phyloP scores from a whole-genome alignment of 1,140 invertebrate species.

The Drosophila mayri region DNA sequence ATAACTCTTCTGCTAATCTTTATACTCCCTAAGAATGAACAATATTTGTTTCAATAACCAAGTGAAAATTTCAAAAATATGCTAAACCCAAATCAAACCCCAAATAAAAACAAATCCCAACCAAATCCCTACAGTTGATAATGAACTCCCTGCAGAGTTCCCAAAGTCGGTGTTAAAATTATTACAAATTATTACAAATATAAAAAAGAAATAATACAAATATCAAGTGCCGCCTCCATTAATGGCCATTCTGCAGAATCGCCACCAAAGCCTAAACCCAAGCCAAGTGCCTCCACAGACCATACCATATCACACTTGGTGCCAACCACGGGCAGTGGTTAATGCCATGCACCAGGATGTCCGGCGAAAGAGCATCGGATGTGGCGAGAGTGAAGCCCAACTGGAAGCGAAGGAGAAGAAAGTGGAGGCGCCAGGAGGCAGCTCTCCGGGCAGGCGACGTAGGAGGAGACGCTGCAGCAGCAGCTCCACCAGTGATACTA shows the following conservation, averaged over 20 bases:
- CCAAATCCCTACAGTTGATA: conserved; percentile 9
- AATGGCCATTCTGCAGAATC: conserved; percentile 50
- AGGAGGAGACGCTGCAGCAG: conserved; percentile 43
- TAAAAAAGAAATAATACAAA: neutral
- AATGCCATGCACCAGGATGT: conserved; percentile 81
- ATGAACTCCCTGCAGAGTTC: neutral
- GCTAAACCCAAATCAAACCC: neutral
- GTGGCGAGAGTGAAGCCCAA: conserved; percentile 25
- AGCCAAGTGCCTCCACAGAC: conserved; percentile 17
- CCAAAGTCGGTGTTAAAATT: neutral
- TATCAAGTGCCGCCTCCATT: conserved; percentile 3
- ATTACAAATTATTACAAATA: neutral
- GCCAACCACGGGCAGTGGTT: conserved; percentile 28
- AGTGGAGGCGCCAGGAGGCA: neutral
- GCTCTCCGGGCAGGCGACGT: conserved; percentile 7
- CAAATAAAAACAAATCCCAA: neutral
- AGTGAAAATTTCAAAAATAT: neutral
- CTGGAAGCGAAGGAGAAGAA: conserved; percentile 59
- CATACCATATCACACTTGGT: conserved; percentile 13
- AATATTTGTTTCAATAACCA: neutral
- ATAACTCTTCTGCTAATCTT: neutral
- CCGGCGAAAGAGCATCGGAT: conserved; percentile 42
- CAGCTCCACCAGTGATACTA: conserved; percentile 51
- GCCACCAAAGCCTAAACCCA: conserved; percentile 21
- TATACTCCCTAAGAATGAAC: neutral